Conservation (phyloP, 2,113 vertebrate genomes). For the Lasiurus cinereus region DNA sequence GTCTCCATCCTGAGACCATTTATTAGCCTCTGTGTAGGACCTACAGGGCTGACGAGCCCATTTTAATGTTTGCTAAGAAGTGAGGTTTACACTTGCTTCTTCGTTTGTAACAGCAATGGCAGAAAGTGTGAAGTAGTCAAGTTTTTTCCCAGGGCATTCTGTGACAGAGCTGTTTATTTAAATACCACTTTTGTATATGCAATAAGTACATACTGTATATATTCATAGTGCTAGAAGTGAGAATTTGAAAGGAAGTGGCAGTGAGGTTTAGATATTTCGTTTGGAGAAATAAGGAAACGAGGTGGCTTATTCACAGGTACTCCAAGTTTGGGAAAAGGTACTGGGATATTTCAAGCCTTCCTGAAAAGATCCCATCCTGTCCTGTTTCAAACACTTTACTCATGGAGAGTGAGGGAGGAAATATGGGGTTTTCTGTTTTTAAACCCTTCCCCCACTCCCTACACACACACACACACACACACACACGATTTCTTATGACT, state of each 20-base stretch:
- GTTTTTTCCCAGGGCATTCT: slow-evolving; percentile 75
- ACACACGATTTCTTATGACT: slow-evolving; percentile 31
- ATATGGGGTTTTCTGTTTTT: slow-evolving; percentile 18
- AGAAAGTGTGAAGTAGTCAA: slow-evolving; percentile 75
- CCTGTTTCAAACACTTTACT: neutral
- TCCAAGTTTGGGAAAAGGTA: slow-evolving; percentile 54
- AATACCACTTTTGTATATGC: slow-evolving; percentile 70
- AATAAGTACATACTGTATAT: slow-evolving; percentile 68
- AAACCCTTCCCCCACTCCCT: neutral
- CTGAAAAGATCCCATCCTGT: slow-evolving; percentile 52
- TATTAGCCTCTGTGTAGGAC: slow-evolving; percentile 59
- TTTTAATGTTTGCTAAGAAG: slow-evolving; percentile 78
- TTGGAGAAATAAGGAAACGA: slow-evolving; percentile 59
- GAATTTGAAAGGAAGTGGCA: slow-evolving; percentile 57
- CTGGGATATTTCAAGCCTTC: slow-evolving; percentile 63
- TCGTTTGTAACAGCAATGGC: slow-evolving; percentile 71
- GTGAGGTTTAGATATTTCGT: slow-evolving; percentile 54
- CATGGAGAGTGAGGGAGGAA: slow-evolving; percentile 61
- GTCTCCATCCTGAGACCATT: neutral
- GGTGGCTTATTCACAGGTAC: slow-evolving; percentile 60
- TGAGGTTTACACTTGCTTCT: slow-evolving; percentile 78
- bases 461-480: neutral
- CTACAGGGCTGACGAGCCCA: slow-evolving; percentile 14
- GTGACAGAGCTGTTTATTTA: slow-evolving; percentile 75
- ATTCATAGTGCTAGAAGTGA: slow-evolving; percentile 69